phyloP scores from a whole-genome alignment of 2,113 vertebrate species.

The Hyperopisus bebe region DNA sequence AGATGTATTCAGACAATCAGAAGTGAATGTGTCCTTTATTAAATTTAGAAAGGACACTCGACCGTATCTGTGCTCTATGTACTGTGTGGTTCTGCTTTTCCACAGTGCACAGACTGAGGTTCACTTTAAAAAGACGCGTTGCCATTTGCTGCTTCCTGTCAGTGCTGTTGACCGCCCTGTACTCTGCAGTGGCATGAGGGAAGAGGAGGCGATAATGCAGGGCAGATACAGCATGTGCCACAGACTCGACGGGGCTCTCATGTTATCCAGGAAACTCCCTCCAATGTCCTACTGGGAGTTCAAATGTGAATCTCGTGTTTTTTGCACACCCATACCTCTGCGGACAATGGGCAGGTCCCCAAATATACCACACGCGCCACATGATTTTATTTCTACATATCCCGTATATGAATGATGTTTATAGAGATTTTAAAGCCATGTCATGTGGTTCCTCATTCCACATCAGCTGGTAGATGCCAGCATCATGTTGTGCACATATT shows the following conservation, averaged over 20 bases:
- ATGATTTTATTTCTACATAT: background rate
- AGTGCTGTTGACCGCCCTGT: background rate
- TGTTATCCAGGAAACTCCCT: background rate
- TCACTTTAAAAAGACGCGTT: background rate
- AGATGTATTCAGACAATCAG: background rate
- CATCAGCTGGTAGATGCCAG: background rate
- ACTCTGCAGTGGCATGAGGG: background rate
- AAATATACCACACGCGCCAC: background rate
- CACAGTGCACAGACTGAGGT: background rate
- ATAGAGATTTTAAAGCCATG: background rate
- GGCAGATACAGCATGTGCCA: background rate
- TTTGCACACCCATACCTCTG: background rate
- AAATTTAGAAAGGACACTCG: background rate
- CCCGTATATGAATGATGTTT: background rate
- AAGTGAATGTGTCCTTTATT: background rate
- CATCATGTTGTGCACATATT: background rate
- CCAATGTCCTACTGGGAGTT: background rate
- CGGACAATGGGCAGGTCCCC: background rate
- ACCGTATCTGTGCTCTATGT: background rate
- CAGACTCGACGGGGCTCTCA: background rate
- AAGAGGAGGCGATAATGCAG: background rate
- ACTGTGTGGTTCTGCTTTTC: background rate
- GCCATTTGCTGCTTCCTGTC: background rate
- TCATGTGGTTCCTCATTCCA: background rate
- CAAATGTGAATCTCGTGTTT: background rate